phyloP scores from a whole-genome alignment of 2,797 vertebrate genomes.

The Coregonus ussuriensis region DNA sequence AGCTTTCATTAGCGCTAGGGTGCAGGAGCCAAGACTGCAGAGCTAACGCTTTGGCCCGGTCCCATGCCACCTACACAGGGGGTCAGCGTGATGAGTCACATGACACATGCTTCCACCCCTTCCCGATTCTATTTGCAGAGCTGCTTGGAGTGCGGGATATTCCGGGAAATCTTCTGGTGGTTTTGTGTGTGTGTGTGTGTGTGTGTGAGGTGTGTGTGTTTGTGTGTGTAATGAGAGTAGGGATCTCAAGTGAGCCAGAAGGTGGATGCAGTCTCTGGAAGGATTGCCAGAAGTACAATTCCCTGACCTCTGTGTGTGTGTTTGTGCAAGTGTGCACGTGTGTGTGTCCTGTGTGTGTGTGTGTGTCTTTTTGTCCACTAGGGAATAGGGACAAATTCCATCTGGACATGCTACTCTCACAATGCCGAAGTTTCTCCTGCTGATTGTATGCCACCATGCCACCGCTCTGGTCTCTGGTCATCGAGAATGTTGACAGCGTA shows the following conservation, averaged over 20 bases:
- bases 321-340: constrained; percentile 29
- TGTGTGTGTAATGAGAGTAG: background rate
- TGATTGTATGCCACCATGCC: constrained; percentile 14
- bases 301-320: constrained; percentile 9
- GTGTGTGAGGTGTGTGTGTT: background rate
- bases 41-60: constrained; percentile 21
- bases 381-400: constrained; percentile 20
- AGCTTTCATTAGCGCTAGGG: background rate
- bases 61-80: constrained; percentile 12
- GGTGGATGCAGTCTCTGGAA: constrained; percentile 39
- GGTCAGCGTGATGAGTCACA: constrained; percentile 39
- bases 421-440: constrained; percentile 27
- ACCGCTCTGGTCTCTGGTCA: constrained; percentile 2
- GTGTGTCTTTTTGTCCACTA: constrained; percentile 7
- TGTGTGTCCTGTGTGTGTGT: constrained; percentile 23
- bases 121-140: constrained; percentile 47
- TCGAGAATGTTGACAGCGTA: constrained; percentile 9
- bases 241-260: constrained; percentile 40
- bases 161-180: constrained; percentile 26
- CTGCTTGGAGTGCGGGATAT: constrained; percentile 43
- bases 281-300: constrained; percentile 51
- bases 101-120: constrained; percentile 33
- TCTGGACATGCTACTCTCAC: constrained; percentile 28
- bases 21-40: background rate
- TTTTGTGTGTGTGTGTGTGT: background rate